Evolutionary conservation across 1,140 invertebrate species (phyloP).

Genomic region (Lycorma delicatula): DNA sequence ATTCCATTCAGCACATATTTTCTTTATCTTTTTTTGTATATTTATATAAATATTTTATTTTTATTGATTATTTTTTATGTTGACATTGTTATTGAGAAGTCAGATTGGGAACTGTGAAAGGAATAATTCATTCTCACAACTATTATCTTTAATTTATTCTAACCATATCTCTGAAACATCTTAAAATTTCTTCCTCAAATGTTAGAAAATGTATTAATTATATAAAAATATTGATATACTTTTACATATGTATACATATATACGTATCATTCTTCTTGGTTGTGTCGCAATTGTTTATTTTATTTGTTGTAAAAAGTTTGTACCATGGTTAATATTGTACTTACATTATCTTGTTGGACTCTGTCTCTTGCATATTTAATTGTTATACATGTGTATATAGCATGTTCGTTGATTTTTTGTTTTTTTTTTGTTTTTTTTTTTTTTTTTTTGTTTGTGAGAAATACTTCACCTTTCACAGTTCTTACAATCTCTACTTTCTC

Average conservation of each 20-base stretch:
- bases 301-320: background rate
- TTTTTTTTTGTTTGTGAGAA: slow-evolving; percentile 28
- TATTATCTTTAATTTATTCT: too few relatives aligned
- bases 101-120: slow-evolving; percentile 46
- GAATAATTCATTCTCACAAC: slow-evolving; percentile 42
- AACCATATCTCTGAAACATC: too few relatives aligned
- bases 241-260: too few relatives aligned
- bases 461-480: slow-evolving; percentile 30
- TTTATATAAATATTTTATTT: slow-evolving; percentile 11
- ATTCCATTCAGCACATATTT: too few relatives aligned
- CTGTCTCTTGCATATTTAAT: slow-evolving; percentile 19
- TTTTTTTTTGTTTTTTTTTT: too few relatives aligned
- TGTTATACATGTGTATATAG: slow-evolving; percentile 1
- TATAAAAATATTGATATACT: too few relatives aligned
- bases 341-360: slow-evolving; percentile 4
- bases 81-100: slow-evolving; percentile 25
- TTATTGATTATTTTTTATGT: slow-evolving; percentile 10
- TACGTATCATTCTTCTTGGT: too few relatives aligned
- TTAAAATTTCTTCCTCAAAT: too few relatives aligned
- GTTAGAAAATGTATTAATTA: too few relatives aligned
- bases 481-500: slow-evolving; percentile 23
- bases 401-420: background rate
- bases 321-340: background rate
- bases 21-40: too few relatives aligned
- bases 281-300: too few relatives aligned